Conservation (phyloP, 2,797 vertebrate species). For the Acipenser ruthenus region DNA sequence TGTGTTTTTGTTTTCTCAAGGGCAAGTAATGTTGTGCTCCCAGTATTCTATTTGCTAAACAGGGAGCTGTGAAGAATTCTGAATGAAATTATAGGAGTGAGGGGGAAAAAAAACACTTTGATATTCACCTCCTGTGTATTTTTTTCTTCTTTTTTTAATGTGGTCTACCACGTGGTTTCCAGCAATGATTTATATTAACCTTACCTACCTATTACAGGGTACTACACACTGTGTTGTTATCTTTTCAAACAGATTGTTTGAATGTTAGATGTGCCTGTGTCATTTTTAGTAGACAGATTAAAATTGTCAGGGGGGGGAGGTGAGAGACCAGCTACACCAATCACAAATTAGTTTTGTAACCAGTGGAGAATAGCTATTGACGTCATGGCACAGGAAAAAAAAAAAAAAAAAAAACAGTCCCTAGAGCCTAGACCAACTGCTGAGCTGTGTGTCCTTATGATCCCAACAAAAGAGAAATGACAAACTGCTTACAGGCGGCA, state of each 20-base stretch:
- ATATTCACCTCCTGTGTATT: not conserved
- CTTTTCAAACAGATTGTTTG: too few species aligned
- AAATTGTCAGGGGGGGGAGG: not conserved
- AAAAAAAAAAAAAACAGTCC: not conserved
- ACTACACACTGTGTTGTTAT: too few species aligned
- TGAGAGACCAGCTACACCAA: not conserved
- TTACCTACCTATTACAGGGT: too few species aligned
- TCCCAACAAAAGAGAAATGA: conserved; percentile 5
- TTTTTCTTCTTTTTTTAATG: too few species aligned
- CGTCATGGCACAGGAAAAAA: conserved; percentile 11
- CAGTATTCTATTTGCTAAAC: not conserved
- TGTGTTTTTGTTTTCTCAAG: conserved; percentile 5
- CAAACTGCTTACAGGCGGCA: not conserved
- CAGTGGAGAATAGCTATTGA: conserved; percentile 23
- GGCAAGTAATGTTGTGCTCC: conserved; percentile 6
- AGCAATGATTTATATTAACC: too few species aligned
- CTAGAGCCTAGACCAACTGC: conserved; percentile 19
- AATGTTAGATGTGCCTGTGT: too few species aligned
- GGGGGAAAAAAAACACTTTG: not conserved
- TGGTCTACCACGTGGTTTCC: too few species aligned
- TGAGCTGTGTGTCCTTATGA: conserved; percentile 10
- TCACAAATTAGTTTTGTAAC: not conserved
- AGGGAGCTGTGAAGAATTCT: not conserved
- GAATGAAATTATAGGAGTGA: not conserved
- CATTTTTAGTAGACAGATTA: not conserved